Base-by-base conservation (phyloP, 2,888 invertebrate species). In the Pimpla rufipes region DNA sequence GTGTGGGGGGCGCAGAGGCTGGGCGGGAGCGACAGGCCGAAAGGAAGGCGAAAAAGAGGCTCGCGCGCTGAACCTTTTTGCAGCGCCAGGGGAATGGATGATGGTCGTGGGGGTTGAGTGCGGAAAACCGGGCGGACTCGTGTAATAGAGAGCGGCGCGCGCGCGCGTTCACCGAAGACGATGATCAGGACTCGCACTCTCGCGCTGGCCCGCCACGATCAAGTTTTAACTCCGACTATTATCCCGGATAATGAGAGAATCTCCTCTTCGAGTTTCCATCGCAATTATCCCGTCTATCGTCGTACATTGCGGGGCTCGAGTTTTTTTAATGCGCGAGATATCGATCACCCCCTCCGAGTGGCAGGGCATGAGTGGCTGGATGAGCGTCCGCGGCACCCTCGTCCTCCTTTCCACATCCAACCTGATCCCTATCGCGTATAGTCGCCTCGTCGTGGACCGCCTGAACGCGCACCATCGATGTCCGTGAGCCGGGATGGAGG, bases 301-400 rank as follows among this genome's bases (percentile, higher is more conserved):
- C 75, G 78, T 78, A 78, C 18, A 62, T 62, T 18, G 74, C 64
- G 64, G 29, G 3, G 64, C 68, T 78, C 70, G 6, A 78, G 57
- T 59, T 71, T 87, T 87, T 86, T 82, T 83, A 86, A 87, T 84
- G 74, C 85, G 47, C 62, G 79, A 81, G 86, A 86, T 89, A 88
- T 88, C 82, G 89, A 89, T 88, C 86, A 84, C 78, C n/a, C n/a
- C n/a, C n/a, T n/a, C n/a, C 71, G 76, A 73, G 70, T 85, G 57
- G 74, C 50, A 50, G 74, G 35, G 70, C 47, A 8, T 42, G 81
- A 81, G 81, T 79, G 66, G 79, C 83, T 66, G 70, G 64, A 81
- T 85, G 76, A 87, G 84, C 84, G 83, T 86, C 82, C 76, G 79
- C 50, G 59, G 45, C 55, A 71, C 77, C 73, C 86, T 82, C 80